Conservation (phyloP, 2,797 vertebrate species). For the Oreortyx pictus region DNA sequence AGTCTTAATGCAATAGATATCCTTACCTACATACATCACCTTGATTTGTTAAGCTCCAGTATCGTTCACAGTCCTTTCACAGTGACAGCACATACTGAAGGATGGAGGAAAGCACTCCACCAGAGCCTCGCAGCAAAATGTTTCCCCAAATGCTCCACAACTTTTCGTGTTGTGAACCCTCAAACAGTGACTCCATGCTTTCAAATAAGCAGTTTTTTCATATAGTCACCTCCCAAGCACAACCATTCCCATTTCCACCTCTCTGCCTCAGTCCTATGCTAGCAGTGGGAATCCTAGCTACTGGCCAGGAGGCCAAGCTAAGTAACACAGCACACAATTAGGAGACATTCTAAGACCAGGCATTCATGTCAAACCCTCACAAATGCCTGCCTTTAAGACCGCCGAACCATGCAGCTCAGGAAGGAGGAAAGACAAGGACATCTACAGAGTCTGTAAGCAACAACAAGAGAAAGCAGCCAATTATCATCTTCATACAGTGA, state of each 20-base stretch:
- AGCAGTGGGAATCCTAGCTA: not conserved
- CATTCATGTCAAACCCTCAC: not conserved
- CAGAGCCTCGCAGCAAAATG: not conserved
- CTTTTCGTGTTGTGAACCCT: not conserved
- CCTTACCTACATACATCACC: not conserved
- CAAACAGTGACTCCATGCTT: accelerated
- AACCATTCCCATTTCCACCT: not conserved
- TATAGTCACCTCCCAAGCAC: not conserved
- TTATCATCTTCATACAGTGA: not conserved
- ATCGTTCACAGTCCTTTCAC: not conserved
- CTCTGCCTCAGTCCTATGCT: not conserved
- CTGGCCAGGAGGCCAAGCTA: not conserved
- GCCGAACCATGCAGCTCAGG: not conserved
- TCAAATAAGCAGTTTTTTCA: not conserved
- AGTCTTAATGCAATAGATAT: not conserved
- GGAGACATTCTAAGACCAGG: not conserved
- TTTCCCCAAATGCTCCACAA: not conserved
- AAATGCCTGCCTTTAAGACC: not conserved
- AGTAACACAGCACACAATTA: accelerated
- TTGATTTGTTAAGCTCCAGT: accelerated
- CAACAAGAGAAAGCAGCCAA: not conserved
- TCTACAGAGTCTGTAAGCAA: not conserved
- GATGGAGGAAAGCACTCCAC: not conserved
- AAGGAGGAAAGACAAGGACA: not conserved
- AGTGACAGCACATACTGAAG: not conserved